Evolutionary conservation across 2,888 invertebrate species (phyloP).

Genomic region (Netelia fuscicornis): DNA sequence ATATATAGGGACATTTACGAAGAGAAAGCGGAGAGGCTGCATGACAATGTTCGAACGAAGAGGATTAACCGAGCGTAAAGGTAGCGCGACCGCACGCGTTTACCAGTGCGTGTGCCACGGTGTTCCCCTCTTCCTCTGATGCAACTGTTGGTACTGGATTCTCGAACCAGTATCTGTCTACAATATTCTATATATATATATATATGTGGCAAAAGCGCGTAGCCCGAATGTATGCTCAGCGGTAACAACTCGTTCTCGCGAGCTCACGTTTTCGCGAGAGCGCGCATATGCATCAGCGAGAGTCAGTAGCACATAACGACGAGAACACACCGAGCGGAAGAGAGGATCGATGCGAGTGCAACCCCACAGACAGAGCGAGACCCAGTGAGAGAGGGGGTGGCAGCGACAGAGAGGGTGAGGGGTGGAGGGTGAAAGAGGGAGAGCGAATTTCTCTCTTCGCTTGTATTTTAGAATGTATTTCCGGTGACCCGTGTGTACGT

Average conservation of each 20-base stretch:
- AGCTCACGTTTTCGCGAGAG: constrained; percentile 35
- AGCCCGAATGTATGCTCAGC: constrained; percentile 11
- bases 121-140: not conserved
- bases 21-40: constrained; percentile 10
- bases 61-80: constrained; percentile 62
- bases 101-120: constrained; percentile 2
- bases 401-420: not conserved
- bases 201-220: not conserved
- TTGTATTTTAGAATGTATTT: constrained; percentile 1
- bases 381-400: not conserved
- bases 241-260: constrained; percentile 30
- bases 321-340: constrained; percentile 14
- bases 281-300: constrained; percentile 1
- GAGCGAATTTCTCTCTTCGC: constrained; percentile 14
- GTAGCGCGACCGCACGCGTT: constrained; percentile 51
- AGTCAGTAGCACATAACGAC: constrained; percentile 15
- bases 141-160: constrained; percentile 23
- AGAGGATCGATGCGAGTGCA: constrained; percentile 49
- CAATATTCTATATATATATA: not conserved
- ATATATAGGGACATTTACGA: not conserved
- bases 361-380: not conserved
- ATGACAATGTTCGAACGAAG: constrained; percentile 60
- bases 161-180: not conserved
- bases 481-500: not conserved
- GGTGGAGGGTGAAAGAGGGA: not conserved